Evolutionary conservation across 1,140 invertebrate species (phyloP), one percentile per base, ranked within the genome.

Genomic region (Eupristina koningsbergeri): DNA sequence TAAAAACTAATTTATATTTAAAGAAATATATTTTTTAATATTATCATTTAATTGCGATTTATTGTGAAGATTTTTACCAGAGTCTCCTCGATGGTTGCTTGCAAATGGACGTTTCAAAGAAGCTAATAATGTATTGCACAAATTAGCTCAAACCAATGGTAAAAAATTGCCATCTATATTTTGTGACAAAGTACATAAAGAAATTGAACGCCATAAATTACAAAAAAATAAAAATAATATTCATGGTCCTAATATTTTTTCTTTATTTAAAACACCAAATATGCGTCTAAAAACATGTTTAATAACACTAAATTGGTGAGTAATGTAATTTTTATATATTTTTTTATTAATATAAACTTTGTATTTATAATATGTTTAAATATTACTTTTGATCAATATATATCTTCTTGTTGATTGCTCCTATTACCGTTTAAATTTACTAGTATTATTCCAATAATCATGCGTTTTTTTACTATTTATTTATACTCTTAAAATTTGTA

Each of bases 81-180:
- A 97, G 92, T 97, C 96, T 34, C 96, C 97, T 2, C 92, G 97
- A 86, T 97, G 97, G 97, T 92, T 97, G 5, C 88, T 97, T 61
- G 96, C 96, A 85, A 95, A 95, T 90, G 96, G 96, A 15, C 94
- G 95, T 74, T 92, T 97, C 22, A 94, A 96, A 85, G 96, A 98
- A 92, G 97, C 96, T 0, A 95, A 96, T 71, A 93, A 94, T 81
- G 95, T 97, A 80, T 90, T 98, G 11, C 94, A 97, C 91, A 94
- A 92, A 19, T 93, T 98, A 81, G 97, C 97, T 0, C 93, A 91
- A 86, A 93, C 96, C 0, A 98, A 98, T 89, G 94, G 94, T 0
- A 96, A 96, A 87, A 93, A 96, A 86, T 89, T 97, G 53, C 96
- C 96, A 1, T 92, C 94, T 78, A 93, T 94, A 26, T 96, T 96